A percentile compares a stretch with the other conserved stretches of the same genome.
Evolutionary conservation across 2,113 vertebrate species (phyloP).

Genomic region (Australoheros scitulus): DNA sequence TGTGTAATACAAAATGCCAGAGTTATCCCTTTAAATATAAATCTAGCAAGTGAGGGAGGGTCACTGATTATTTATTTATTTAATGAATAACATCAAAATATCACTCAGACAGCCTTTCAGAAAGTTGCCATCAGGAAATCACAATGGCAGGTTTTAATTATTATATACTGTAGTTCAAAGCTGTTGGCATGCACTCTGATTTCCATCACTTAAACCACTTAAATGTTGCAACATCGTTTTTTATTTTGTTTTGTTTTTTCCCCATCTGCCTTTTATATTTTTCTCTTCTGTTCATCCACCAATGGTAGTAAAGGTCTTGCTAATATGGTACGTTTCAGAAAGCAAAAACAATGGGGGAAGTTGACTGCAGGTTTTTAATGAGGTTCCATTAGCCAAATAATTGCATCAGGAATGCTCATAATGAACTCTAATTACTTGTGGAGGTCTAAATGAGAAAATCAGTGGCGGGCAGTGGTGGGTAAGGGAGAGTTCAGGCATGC

Average conservation of each 20-base stretch:
- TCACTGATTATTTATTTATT: neutral
- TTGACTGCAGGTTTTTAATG: slow-evolving; percentile 70
- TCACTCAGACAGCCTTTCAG: neutral
- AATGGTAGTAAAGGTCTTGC: slow-evolving; percentile 31
- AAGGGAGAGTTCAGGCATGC: slow-evolving; percentile 51
- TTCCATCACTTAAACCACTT: neutral
- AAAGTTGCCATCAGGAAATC: neutral
- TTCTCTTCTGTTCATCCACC: neutral
- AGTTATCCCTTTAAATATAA: neutral
- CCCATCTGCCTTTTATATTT: neutral
- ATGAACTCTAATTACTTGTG: slow-evolving; percentile 76
- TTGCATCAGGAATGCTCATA: slow-evolving; percentile 73
- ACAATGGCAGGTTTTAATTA: neutral
- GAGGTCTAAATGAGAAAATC: slow-evolving; percentile 74
- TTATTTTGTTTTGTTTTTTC: neutral
- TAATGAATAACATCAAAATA: neutral
- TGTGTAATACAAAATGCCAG: neutral
- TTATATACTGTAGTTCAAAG: neutral
- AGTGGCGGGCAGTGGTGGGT: slow-evolving; percentile 49
- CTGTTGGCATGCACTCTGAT: neutral
- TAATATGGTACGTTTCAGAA: slow-evolving; percentile 36
- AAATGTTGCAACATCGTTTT: neutral
- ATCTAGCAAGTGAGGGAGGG: neutral
- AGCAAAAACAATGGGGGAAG: slow-evolving; percentile 58
- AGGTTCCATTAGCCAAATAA: slow-evolving; percentile 73